Evolutionary conservation across 1,140 invertebrate genomes (phyloP), one percentile per base, ranked within the genome.

Genomic region (Hydropsyche tenuis): DNA sequence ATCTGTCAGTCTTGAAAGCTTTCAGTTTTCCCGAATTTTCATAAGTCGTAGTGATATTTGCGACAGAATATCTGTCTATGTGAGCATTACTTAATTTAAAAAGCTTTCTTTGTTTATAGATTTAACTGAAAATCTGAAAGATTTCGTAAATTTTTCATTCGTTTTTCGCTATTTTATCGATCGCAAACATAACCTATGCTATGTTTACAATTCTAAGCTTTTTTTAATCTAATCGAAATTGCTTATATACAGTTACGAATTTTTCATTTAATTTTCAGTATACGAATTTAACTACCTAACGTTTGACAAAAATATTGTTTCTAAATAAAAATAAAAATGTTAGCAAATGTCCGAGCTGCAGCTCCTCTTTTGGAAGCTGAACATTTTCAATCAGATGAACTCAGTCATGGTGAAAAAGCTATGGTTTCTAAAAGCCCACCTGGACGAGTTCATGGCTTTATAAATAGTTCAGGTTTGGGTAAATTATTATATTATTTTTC

Each of bases 261-360:
- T n/a, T n/a, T n/a, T n/a, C n/a, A n/a, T n/a, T n/a, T n/a, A n/a
- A n/a, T n/a, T 45, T 7, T 45, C 43, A 45, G 43, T 45, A 9
- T 45, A 9, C 43, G n/a, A 9, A n/a, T 45, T 45, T 45, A 9
- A 7, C n/a, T n/a, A n/a, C n/a, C n/a, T n/a, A n/a, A n/a, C 5
- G 20, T 20, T 53, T 53, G n/a, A 43, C 12, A 12, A n/a, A n/a
- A n/a, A n/a, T n/a, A n/a, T n/a, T n/a, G n/a, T n/a, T n/a, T n/a
- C n/a, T n/a, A 43, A 43, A 43, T 43, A 43, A 43, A 43, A 43
- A 6, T 43, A 5, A 27, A 70, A 27, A 70, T 70, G 68, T 11
- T 70, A 25, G 23, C 68, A 1, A 70, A 70, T 23, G 27, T 70
- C n/a, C 12, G 51, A 56, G 68, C 68, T 42, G 68, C 68, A n/a